These are phyloP conservation scores for Agapetus fuscipes DNA, from an alignment of 2,888 invertebrate genomes.

Conservation along the genomic window DNA sequence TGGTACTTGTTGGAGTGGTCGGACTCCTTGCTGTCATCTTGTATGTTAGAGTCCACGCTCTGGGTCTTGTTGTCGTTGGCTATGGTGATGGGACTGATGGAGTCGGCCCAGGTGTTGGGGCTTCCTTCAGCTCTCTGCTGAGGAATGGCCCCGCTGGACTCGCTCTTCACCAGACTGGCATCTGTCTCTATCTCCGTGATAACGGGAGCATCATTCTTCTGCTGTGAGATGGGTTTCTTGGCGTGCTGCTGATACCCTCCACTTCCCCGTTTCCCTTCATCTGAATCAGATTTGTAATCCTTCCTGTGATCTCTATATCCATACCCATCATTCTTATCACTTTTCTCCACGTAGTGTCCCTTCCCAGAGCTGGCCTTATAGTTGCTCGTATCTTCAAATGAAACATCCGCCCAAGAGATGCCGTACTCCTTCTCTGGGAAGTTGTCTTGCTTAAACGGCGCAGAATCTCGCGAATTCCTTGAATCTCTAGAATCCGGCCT, in stretches of 20 bases:
- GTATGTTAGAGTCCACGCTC: constrained; percentile 31
- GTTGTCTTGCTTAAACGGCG: constrained; percentile 37
- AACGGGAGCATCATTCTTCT: constrained; percentile 24
- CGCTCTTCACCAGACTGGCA: constrained; percentile 8
- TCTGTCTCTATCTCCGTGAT: constrained; percentile 21
- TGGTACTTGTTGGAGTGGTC: constrained; percentile 24
- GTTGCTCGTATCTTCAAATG: constrained; percentile 29
- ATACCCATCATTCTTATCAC: constrained; percentile 28
- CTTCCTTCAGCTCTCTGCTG: constrained; percentile 17
- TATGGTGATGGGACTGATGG: constrained; percentile 27
- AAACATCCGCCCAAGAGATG: constrained; percentile 42
- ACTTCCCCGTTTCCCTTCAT: constrained; percentile 25
- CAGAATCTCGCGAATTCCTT: constrained; percentile 34
- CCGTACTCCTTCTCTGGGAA: constrained; percentile 36
- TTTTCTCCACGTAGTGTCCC: constrained; percentile 33
- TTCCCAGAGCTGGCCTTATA: constrained; percentile 17
- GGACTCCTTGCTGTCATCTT: constrained; percentile 31
- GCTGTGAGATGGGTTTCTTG: constrained; percentile 24
- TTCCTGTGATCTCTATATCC: constrained; percentile 36
- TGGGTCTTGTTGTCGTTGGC: constrained; percentile 9
- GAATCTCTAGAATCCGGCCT: constrained; percentile 41
- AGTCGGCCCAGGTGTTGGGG: constrained; percentile 39
- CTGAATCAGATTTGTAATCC: constrained; percentile 43
- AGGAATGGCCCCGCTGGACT: constrained; percentile 1
- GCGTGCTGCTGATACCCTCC: constrained; percentile 17